Evolutionary conservation across 2,888 invertebrate genomes (phyloP), one percentile per base, ranked within the genome.

Genomic region (Lamellibrachia columna): DNA sequence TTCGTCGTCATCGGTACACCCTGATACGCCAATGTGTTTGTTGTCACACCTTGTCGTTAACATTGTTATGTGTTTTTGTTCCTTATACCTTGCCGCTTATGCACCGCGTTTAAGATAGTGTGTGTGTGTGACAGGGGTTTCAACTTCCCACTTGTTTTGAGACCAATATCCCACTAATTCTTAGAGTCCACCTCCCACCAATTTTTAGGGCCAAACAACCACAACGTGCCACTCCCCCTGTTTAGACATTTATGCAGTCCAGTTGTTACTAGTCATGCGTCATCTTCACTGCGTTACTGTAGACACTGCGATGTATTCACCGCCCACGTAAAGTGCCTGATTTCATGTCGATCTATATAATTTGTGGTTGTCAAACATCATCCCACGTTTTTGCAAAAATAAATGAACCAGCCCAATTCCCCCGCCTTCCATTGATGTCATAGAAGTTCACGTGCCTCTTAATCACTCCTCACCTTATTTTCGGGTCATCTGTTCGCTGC

Each of bases 391-490:
- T 75, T 1, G 75, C 22, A 22, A 75, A 75, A 75, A 40, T 40
- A 40, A 22, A 15, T n/a, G 75, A 75, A 15, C n/a, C 22, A 6
- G 22, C 22, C 22, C 6, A 75, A 75, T 75, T 75, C 6, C 22
- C 75, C 22, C 75, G 75, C 75, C 75, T 75, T n/a, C 75, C 15
- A n/a, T 22, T 75, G 75, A 15, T 75, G 22, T 75, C 22, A 75
- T 75, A 75, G 15, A 15, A 15, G 22, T 75, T 75, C 22, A 22
- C 22, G 15, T 75, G 55, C 75, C 15, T n/a, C 15, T 2, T 6
- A 75, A 22, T 75, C 75, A 75, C 75, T 75, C n/a, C 75, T 75
- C 75, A 75, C 75, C 75, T 75, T 75, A 75, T 75, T 22, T 75
- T 75, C 6, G 75, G 75, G 75, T 75, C 75, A 75, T 75, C 75